Conservation (phyloP, 92 coral and sea anemone genomes). For the Actinostola sp. region DNA sequence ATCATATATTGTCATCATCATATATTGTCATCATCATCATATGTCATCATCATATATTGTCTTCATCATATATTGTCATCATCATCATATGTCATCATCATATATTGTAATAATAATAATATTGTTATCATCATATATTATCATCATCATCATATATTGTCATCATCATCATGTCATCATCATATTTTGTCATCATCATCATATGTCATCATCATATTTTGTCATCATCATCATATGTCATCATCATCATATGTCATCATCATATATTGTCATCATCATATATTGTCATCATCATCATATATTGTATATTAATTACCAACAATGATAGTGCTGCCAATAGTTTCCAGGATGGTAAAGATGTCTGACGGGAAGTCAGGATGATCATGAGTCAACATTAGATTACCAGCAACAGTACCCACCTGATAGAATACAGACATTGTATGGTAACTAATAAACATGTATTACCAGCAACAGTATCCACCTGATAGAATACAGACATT, state of each 20-base stretch:
- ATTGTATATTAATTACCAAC: conserved; percentile 54
- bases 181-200: conserved; percentile 6
- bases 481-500: background rate
- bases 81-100: too few relatives aligned
- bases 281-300: background rate
- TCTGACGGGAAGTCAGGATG: conserved; percentile 96
- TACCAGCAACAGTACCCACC: conserved; percentile 93
- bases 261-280: background rate
- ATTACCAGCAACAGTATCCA: background rate
- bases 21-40: background rate
- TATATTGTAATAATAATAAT: too few relatives aligned
- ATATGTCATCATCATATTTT: background rate
- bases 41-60: background rate
- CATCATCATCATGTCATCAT: background rate
- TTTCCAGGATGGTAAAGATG: conserved; percentile 74
- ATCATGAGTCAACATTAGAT: conserved; percentile 86
- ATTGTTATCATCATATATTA: too few relatives aligned
- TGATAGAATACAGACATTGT: background rate
- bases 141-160: background rate
- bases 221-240: background rate
- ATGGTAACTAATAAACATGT: background rate
- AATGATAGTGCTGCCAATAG: conserved; percentile 72
- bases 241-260: background rate
- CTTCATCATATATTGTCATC: background rate
- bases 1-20: background rate